phyloP scores from a whole-genome alignment of 2,797 vertebrate genomes.

The Spinus pinus region DNA sequence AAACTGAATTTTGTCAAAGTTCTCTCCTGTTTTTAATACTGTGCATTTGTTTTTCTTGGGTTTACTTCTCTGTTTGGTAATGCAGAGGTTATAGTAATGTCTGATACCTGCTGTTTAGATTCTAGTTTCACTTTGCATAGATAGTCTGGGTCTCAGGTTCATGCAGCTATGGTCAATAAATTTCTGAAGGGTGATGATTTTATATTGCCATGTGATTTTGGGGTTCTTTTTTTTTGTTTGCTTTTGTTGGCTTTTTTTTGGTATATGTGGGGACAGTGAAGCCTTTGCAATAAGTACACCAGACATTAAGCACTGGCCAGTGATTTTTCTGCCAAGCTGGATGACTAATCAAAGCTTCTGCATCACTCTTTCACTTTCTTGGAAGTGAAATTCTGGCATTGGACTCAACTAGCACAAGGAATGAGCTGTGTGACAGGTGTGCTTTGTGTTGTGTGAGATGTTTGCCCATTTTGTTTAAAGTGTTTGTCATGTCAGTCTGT shows the following conservation, averaged over 20 bases:
- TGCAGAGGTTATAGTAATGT: not conserved
- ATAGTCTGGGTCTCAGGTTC: not conserved
- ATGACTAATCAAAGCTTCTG: not conserved
- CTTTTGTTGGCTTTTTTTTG: not conserved
- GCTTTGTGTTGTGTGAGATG: not conserved
- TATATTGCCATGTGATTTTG: not conserved
- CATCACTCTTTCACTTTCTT: not conserved
- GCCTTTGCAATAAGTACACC: not conserved
- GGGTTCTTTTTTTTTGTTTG: not conserved
- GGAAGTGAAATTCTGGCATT: not conserved
- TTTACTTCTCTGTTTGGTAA: not conserved
- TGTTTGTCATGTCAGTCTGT: not conserved
- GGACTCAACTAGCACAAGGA: not conserved
- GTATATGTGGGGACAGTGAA: not conserved
- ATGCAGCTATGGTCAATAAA: not conserved
- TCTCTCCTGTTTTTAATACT: not conserved
- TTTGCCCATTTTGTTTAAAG: not conserved
- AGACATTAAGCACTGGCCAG: not conserved
- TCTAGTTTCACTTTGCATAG: not conserved
- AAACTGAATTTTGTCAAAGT: not conserved
- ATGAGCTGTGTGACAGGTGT: not conserved
- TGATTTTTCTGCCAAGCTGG: not conserved
- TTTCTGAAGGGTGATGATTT: not conserved
- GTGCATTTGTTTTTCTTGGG: not conserved
- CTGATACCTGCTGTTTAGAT: not conserved